These are phyloP conservation scores for Cottus gobio DNA, from an alignment of 2,113 vertebrate species.

Conservation along the genomic window DNA sequence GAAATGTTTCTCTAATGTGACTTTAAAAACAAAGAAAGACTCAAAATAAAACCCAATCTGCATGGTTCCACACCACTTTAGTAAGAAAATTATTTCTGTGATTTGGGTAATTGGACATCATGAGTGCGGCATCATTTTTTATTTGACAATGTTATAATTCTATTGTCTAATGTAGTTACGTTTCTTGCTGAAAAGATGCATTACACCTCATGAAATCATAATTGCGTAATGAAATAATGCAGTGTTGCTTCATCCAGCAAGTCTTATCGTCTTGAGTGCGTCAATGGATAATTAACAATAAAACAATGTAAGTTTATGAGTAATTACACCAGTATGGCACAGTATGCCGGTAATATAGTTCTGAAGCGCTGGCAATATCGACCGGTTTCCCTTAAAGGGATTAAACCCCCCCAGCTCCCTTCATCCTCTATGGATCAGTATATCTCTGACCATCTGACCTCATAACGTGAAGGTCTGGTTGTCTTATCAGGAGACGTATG, in stretches of 20 bases:
- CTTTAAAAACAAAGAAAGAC: neutral
- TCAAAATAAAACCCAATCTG: neutral
- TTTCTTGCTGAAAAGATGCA: neutral
- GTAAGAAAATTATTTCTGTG: neutral
- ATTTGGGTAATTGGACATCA: slow-evolving; percentile 3
- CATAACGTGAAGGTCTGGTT: neutral
- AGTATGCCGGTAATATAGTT: neutral
- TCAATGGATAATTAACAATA: neutral
- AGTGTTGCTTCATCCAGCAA: neutral
- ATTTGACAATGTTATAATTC: neutral
- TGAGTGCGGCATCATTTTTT: neutral
- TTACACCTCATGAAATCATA: neutral
- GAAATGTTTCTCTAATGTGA: neutral
- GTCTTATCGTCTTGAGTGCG: neutral
- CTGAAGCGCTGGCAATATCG: neutral
- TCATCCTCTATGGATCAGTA: slow-evolving; percentile 2
- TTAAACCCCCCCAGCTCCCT: neutral
- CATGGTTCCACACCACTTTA: neutral
- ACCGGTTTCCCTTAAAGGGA: neutral
- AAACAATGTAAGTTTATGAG: neutral
- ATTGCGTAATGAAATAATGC: slow-evolving; percentile 3
- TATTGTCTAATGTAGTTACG: neutral
- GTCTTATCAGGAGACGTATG: neutral
- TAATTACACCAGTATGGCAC: neutral
- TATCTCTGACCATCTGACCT: slow-evolving; percentile 33